Conservation (phyloP, 2,888 invertebrate genomes). For the Oxystoma pomonae region DNA sequence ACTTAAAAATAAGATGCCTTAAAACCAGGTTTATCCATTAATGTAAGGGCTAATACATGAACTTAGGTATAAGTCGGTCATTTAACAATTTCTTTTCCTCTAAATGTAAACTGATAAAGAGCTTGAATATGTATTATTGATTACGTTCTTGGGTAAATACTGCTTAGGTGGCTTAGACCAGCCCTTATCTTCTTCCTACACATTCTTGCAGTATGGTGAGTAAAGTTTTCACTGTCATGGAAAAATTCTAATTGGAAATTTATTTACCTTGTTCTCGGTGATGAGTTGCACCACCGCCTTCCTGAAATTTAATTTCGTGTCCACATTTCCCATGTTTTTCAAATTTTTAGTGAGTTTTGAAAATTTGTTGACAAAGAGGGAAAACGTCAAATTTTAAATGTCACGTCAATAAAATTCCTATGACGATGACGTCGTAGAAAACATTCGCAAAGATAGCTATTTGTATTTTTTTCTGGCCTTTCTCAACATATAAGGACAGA, state of each 20-base stretch:
- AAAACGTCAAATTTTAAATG: not conserved
- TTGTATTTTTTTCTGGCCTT: too few relatives aligned
- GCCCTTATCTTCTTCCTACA: not conserved
- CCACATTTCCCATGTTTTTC: conserved; percentile 88
- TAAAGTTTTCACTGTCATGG: not conserved
- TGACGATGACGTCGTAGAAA: too few relatives aligned
- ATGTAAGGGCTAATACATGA: too few relatives aligned
- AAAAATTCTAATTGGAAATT: conserved; percentile 3
- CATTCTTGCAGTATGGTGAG: not conserved
- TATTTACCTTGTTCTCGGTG: conserved; percentile 85
- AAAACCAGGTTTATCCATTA: too few relatives aligned
- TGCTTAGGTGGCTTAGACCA: not conserved
- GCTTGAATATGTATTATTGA: not conserved
- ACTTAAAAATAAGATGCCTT: too few relatives aligned
- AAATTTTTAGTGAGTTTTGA: not conserved
- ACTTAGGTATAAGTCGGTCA: too few relatives aligned
- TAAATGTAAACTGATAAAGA: too few relatives aligned
- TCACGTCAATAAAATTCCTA: not conserved
- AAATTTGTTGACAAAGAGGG: not conserved
- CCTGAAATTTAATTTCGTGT: conserved; percentile 96
- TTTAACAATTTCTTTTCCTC: too few relatives aligned
- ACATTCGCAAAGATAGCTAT: too few relatives aligned
- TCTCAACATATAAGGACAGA: too few relatives aligned
- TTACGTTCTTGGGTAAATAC: not conserved
- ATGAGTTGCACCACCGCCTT: conserved; percentile 98